A percentile compares a stretch with the other conserved stretches of the same genome.
Evolutionary conservation across 1,140 invertebrate species (phyloP).

Genomic region (Drosophila gunungcola): DNA sequence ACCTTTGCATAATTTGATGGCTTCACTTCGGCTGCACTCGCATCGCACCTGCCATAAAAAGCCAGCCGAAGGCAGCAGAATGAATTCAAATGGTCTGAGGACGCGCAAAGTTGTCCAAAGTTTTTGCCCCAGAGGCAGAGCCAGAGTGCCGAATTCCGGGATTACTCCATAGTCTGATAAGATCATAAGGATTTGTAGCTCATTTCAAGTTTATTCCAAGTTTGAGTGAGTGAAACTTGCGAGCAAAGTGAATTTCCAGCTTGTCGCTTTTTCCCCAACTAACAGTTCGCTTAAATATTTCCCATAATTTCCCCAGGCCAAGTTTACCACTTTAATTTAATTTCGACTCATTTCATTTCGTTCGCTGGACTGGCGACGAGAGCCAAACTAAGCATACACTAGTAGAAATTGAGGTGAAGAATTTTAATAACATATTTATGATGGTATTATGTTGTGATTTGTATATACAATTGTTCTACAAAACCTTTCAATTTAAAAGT

Average conservation of each 20-base stretch:
- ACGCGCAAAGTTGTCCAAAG: constrained; percentile 5
- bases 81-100: constrained; percentile 2
- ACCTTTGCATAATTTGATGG: constrained; percentile 69
- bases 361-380: constrained; percentile 10
- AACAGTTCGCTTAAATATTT: constrained; percentile 30
- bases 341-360: constrained; percentile 68
- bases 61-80: not conserved
- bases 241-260: constrained; percentile 4
- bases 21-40: constrained; percentile 8
- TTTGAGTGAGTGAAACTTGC: constrained; percentile 3
- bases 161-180: constrained; percentile 2
- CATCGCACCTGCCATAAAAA: constrained; percentile 13
- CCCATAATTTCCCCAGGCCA: constrained; percentile 48
- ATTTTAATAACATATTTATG: no score
- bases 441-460: no score
- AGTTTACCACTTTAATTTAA: constrained; percentile 69
- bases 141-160: not conserved
- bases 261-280: constrained; percentile 1
- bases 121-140: not conserved
- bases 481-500: no score
- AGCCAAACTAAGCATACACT: constrained; percentile 2
- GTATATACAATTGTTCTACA: no score
- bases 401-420: constrained; percentile 1
- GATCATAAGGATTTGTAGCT: constrained; percentile 6
- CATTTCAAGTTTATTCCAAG: not conserved